phyloP scores from a whole-genome alignment of 2,888 invertebrate species.

The Tortricodes alternella region DNA sequence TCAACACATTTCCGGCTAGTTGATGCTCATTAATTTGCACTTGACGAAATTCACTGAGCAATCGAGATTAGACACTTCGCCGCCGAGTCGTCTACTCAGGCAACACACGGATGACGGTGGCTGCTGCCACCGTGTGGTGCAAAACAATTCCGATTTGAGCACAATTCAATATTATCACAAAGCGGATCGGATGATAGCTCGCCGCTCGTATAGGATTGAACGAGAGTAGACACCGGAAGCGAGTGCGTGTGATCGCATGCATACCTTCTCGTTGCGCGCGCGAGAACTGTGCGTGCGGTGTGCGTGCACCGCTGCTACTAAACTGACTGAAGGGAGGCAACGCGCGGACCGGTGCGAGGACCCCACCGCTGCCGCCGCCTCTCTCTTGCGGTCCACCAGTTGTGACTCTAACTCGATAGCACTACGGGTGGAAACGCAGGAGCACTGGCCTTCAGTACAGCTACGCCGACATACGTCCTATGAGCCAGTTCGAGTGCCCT shows the following conservation, averaged over 20 bases:
- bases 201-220: conserved; percentile 39
- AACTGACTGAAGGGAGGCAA: conserved; percentile 67
- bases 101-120: not conserved
- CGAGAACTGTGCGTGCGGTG: conserved; percentile 82
- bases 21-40: conserved; percentile 35
- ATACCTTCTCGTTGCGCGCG: conserved; percentile 80
- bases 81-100: conserved; percentile 17
- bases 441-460: conserved; percentile 73
- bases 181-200: conserved; percentile 38
- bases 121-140: no score
- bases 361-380: conserved; percentile 72
- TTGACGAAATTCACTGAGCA: conserved; percentile 12
- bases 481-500: conserved; percentile 52
- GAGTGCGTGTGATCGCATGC: conserved; percentile 60
- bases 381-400: conserved; percentile 70
- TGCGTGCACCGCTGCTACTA: conserved; percentile 82
- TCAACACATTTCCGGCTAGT: conserved; percentile 56
- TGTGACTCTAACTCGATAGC: conserved; percentile 71
- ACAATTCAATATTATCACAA: conserved; percentile 19
- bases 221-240: conserved; percentile 76
- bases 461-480: conserved; percentile 36
- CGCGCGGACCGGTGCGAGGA: conserved; percentile 60
- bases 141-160: no score
- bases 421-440: conserved; percentile 74
- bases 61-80: conserved; percentile 24